These are phyloP conservation scores for Silvanus unidentatus DNA, from an alignment of 2,888 invertebrate genomes.

Conservation along the genomic window DNA sequence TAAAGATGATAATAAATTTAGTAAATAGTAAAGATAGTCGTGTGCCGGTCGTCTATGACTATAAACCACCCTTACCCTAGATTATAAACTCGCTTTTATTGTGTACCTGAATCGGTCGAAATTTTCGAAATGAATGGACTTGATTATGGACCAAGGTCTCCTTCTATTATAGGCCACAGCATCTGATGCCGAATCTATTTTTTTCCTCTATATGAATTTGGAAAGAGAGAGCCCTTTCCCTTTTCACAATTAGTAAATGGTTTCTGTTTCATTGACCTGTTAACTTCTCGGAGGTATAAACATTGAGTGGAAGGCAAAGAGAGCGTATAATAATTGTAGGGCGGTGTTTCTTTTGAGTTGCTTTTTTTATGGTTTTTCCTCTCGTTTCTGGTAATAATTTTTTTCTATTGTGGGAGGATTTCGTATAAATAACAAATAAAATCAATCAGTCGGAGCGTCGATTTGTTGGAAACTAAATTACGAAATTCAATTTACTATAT, in stretches of 20 bases:
- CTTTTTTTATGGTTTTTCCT: neutral
- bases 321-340: neutral
- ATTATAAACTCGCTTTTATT: neutral
- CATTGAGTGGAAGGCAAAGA: constrained; percentile 2
- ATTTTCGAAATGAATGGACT: neutral
- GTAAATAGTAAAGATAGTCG: constrained; percentile 5
- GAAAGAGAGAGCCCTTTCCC: constrained; percentile 3
- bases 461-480: too few relatives aligned
- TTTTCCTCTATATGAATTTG: constrained; percentile 2
- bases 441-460: too few relatives aligned
- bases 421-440: too few relatives aligned
- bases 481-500: too few relatives aligned
- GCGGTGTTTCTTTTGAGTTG: neutral
- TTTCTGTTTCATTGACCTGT: constrained; percentile 1
- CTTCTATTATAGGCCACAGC: constrained; percentile 15
- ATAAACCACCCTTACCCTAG: constrained; percentile 11
- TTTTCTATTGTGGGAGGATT: neutral
- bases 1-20: too few relatives aligned
- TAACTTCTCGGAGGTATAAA: neutral
- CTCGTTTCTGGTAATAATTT: neutral
- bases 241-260: constrained; percentile 4
- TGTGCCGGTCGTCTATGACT: constrained; percentile 19
- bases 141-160: constrained; percentile 10
- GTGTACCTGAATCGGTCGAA: too few relatives aligned
- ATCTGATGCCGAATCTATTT: constrained; percentile 6